Conservation (phyloP, 2,797 vertebrate species). For the Eutrigla gurnardus region DNA sequence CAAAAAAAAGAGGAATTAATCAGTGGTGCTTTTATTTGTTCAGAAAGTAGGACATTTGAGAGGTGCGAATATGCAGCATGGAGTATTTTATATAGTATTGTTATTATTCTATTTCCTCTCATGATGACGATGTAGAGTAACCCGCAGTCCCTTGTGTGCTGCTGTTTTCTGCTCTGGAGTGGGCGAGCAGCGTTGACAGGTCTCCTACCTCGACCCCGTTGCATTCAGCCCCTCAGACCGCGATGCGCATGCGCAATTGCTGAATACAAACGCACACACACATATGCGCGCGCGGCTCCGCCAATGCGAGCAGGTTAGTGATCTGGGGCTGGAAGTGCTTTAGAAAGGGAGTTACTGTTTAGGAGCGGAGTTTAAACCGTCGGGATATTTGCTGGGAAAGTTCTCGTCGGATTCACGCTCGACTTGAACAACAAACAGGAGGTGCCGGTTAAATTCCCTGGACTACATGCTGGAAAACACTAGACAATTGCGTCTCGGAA, state of each 20-base stretch:
- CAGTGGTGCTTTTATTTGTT: neutral
- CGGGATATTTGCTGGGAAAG: constrained; percentile 25
- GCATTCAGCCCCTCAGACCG: constrained; percentile 37
- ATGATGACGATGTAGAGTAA: constrained; percentile 4
- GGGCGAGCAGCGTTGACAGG: constrained; percentile 57
- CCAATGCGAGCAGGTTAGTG: constrained; percentile 21
- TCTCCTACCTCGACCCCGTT: constrained; percentile 24
- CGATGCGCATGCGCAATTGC: constrained; percentile 71
- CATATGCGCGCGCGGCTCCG: neutral
- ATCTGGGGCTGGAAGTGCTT: neutral
- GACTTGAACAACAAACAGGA: constrained; percentile 6
- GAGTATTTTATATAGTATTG: neutral
- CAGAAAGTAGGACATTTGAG: neutral
- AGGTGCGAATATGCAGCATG: fast-evolving
- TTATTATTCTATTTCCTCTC: constrained; percentile 5
- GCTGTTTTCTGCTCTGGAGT: constrained; percentile 48
- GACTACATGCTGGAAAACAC: constrained; percentile 35
- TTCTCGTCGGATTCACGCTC: constrained; percentile 36
- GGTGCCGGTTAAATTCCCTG: constrained; percentile 19
- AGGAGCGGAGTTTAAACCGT: neutral
- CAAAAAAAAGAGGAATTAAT: neutral
- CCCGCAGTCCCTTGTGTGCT: constrained; percentile 10
- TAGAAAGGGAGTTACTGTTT: neutral
- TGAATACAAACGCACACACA: neutral
- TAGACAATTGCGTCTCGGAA: neutral